Evolutionary conservation across 1,140 invertebrate species (phyloP).

Genomic region (Ridgeia piscesae): DNA sequence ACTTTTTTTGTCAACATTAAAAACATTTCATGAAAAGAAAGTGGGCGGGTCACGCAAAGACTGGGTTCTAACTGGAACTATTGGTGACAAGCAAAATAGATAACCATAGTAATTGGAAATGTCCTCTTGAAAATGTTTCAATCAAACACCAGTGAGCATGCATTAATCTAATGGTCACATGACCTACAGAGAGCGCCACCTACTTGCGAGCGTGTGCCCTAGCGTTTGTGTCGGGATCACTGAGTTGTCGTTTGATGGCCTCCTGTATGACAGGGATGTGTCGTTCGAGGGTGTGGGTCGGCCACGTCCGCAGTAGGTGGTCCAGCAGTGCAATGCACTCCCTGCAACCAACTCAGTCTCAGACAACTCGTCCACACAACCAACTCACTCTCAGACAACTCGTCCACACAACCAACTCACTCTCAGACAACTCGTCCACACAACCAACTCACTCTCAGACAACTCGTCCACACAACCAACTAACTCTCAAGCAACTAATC

Average conservation of each 20-base stretch:
- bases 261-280: constrained; percentile 78
- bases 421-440: not conserved
- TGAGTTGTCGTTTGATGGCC: constrained; percentile 83
- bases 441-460: constrained; percentile 7
- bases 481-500: too few relatives aligned
- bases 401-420: not conserved
- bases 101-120: too few relatives aligned
- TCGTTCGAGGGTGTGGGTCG: constrained; percentile 77
- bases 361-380: not conserved
- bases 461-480: not conserved
- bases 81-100: too few relatives aligned
- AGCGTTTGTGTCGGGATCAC: constrained; percentile 89
- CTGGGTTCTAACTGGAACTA: too few relatives aligned
- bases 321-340: constrained; percentile 82
- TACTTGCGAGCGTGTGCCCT: constrained; percentile 63
- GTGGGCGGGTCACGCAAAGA: too few relatives aligned
- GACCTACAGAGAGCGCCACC: constrained; percentile 29
- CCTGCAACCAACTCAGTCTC: constrained; percentile 47
- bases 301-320: constrained; percentile 82
- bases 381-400: constrained; percentile 5
- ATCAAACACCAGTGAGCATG: too few relatives aligned
- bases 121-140: too few relatives aligned
- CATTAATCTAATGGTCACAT: not conserved
- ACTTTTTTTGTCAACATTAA: too few relatives aligned
- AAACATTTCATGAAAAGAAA: too few relatives aligned